phyloP scores from a whole-genome alignment of 1,140 invertebrate genomes.

The Bombus balteatus region DNA sequence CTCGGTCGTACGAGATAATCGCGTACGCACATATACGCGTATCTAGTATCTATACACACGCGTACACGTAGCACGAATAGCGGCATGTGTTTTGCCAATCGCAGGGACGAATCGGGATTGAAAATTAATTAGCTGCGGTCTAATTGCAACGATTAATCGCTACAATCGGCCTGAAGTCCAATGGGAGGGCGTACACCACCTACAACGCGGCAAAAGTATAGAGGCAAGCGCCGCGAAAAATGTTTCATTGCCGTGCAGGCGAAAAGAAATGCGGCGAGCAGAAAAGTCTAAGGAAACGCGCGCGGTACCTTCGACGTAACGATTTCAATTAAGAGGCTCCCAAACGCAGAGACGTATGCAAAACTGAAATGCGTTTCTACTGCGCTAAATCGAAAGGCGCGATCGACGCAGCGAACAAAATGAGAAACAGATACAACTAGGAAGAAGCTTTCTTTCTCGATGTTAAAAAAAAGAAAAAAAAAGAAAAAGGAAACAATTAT shows the following conservation, averaged over 20 bases:
- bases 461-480: too few species aligned
- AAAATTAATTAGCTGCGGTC: slow-evolving; percentile 21
- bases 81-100: background rate
- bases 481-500: background rate
- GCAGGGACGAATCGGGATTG: background rate
- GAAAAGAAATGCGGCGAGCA: slow-evolving; percentile 11
- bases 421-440: background rate
- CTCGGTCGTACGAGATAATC: background rate
- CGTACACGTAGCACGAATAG: background rate
- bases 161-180: slow-evolving; percentile 68
- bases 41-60: background rate
- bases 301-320: background rate
- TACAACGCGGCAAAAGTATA: background rate
- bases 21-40: too few species aligned
- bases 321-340: background rate
- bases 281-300: background rate
- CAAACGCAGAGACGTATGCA: background rate
- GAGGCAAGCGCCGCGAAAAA: slow-evolving; percentile 5
- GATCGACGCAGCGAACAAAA: background rate
- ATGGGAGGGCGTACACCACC: slow-evolving; percentile 11
- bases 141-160: slow-evolving; percentile 66
- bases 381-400: background rate
- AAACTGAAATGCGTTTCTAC: slow-evolving; percentile 17
- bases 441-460: background rate
- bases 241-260: slow-evolving; percentile 1